Evolutionary conservation across 1,140 invertebrate species (phyloP), one percentile per base, ranked within the genome.

Genomic region (Melitaea cinxia): DNA sequence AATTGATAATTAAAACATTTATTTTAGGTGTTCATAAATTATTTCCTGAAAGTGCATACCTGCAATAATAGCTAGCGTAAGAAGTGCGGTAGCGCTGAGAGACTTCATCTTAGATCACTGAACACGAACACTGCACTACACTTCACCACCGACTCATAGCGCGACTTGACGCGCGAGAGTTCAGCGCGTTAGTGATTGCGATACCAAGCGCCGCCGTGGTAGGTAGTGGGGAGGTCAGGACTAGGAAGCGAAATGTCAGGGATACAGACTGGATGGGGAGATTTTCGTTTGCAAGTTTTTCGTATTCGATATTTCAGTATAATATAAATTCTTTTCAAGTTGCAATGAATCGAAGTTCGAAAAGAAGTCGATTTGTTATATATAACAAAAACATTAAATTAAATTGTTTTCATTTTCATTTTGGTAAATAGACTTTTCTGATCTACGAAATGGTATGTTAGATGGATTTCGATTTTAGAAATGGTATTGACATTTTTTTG

Each of bases 61-160:
- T 87, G 84, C 77, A 68, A 85, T 68, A 62, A 85, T 61, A 71
- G 78, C 81, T 67, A 86, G 68, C 24, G 72, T 69, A 60, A 85
- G 30, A 53, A 85, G 77, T 75, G 77, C 82, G 56, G 70, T 59
- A 49, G 75, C 80, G 78, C 73, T 55, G 75, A 73, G 75, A 67
- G 80, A 88, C 83, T 72, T 84, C 80, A 85, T 82, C 56, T 72
- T 77, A 70, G 68, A 77, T 73, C 80, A 83, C 80, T 75, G 54
- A 52, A 59, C 33, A 65, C 70, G 75, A 77, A 82, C 83, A 80
- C 75, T 72, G 74, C 80, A 79, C 80, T 73, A 58, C 82, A 88
- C 83, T 83, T 85, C 83, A 89, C 86, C 80, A 85, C 85, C 80
- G 77, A 82, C 78, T 72, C 86, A 89, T 89, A 71, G 74, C 75